phyloP scores from a whole-genome alignment of 2,797 vertebrate genomes.

The Notolepis coatsorum region DNA sequence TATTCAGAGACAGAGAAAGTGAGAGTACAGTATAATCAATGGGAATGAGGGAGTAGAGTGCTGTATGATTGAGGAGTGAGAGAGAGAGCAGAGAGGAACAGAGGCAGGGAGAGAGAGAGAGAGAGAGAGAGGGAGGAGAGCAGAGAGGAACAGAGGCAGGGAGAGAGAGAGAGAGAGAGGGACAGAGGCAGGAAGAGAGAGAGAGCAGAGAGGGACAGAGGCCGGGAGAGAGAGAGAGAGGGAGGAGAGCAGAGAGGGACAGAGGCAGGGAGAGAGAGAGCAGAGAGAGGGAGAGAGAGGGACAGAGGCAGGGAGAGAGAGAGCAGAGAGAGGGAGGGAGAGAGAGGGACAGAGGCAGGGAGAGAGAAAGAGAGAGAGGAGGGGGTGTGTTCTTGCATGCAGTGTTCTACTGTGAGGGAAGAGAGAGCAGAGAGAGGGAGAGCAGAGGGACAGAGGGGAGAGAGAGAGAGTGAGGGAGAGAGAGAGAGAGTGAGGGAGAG shows the following conservation, averaged over 20 bases:
- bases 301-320: no score
- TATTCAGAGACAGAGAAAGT: no score
- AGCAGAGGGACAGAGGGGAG: not conserved
- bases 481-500: not conserved
- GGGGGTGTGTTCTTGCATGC: conserved; percentile 32
- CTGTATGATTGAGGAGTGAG: no score
- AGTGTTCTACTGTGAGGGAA: not conserved
- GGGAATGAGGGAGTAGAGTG: not conserved
- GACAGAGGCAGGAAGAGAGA: no score
- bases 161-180: conserved; percentile 34
- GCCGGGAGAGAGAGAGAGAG: no score
- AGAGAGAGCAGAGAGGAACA: conserved; percentile 4
- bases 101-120: not conserved
- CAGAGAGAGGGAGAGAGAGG: conserved; percentile 32
- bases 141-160: conserved; percentile 22
- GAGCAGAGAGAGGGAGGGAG: no score
- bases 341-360: no score
- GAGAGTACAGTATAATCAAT: no score
- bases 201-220: no score
- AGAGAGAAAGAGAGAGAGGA: conserved; percentile 46
- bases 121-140: not conserved
- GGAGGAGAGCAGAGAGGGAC: conserved; percentile 46
- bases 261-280: not conserved
- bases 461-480: not conserved
- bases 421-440: not conserved